A percentile compares a stretch with the other conserved stretches of the same genome.
phyloP scores from a whole-genome alignment of 2,113 vertebrate genomes.

The Ageneiosus marmoratus region DNA sequence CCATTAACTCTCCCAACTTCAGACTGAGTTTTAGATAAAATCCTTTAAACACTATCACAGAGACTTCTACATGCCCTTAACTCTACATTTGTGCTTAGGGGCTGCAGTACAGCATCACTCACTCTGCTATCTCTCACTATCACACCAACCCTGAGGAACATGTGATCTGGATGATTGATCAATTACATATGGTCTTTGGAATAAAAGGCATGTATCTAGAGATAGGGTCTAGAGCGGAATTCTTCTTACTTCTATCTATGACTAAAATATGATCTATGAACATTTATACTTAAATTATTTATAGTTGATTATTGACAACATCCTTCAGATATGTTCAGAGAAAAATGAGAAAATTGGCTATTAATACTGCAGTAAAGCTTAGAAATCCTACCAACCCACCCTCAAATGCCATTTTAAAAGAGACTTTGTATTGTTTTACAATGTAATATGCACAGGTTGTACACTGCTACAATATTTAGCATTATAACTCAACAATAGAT shows the following conservation, averaged over 20 bases:
- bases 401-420: background rate
- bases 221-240: background rate
- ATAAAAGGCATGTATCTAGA: background rate
- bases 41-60: background rate
- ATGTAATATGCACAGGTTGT: background rate
- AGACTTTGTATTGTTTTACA: too few relatives aligned
- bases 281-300: background rate
- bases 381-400: background rate
- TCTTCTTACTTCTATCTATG: background rate
- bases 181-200: background rate
- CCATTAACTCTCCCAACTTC: background rate
- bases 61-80: slow-evolving; percentile 4
- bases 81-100: background rate
- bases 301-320: background rate
- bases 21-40: background rate
- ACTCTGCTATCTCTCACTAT: background rate
- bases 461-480: background rate
- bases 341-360: background rate
- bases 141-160: background rate
- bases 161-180: background rate
- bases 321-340: background rate
- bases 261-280: background rate
- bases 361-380: background rate
- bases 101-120: background rate
- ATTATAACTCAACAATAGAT: background rate